phyloP scores from a whole-genome alignment of 1,140 invertebrate genomes.

The Caenorhabditis brenneri region DNA sequence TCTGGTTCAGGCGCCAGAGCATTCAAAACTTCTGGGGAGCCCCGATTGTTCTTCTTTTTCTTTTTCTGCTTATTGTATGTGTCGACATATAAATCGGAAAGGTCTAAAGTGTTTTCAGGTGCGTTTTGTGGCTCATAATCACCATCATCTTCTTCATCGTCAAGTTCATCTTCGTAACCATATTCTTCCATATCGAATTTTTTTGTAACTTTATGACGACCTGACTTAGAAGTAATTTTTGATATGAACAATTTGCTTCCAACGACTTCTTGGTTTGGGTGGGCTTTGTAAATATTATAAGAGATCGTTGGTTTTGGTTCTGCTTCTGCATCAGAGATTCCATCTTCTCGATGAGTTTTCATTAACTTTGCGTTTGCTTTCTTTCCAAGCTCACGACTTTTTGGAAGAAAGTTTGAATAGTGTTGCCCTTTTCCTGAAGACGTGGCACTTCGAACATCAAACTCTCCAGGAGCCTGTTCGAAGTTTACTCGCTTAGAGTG shows the following conservation, averaged over 20 bases:
- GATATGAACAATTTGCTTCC: background rate
- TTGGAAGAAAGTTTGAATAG: background rate
- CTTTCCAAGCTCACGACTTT: background rate
- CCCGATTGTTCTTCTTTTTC: background rate
- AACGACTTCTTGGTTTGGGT: background rate
- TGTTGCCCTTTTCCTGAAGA: background rate
- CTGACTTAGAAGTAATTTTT: background rate
- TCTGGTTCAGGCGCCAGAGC: background rate
- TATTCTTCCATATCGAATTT: too few species aligned
- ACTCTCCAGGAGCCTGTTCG: background rate
- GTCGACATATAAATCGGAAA: too few species aligned
- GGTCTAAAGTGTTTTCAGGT: too few species aligned
- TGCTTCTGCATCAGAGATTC: too few species aligned
- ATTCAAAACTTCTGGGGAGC: background rate
- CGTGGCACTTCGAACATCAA: constrained; percentile 13
- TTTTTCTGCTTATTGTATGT: background rate
- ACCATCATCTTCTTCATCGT: constrained; percentile 6
- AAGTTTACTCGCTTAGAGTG: background rate
- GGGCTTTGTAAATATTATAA: constrained; percentile 9
- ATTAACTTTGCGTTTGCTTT: background rate
- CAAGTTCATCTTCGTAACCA: background rate
- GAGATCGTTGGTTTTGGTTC: background rate
- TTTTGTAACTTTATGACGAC: background rate
- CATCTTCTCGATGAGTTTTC: background rate
- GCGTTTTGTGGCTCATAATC: too few species aligned